Percentiles rank a stretch among this genome's conserved stretches.
Conservation (phyloP, 2,797 vertebrate genomes). For the Esox lucius region DNA sequence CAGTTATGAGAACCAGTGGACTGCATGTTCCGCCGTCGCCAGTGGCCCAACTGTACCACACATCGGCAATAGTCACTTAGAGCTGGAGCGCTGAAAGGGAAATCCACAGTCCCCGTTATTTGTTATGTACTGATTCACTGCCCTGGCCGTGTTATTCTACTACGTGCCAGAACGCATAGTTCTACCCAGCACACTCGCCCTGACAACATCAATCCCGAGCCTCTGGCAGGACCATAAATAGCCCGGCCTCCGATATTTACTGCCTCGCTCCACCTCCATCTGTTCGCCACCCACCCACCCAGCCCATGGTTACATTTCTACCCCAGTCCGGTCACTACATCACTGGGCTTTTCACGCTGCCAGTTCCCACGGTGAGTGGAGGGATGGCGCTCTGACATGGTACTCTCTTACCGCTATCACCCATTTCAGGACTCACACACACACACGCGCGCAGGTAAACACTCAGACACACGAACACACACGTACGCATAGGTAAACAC, state of each 20-base stretch:
- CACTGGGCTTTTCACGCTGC: constrained; percentile 24
- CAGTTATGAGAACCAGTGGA: not conserved
- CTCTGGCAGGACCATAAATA: constrained; percentile 51
- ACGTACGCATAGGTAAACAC: not conserved
- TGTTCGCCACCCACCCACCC: constrained; percentile 25
- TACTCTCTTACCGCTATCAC: constrained; percentile 19
- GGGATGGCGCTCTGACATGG: not conserved
- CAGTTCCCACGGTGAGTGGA: constrained; percentile 8
- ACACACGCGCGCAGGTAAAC: not conserved
- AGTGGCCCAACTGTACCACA: not conserved
- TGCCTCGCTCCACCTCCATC: constrained; percentile 21
- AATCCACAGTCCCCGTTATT: not conserved
- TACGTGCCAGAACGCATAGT: not conserved
- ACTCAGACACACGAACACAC: not conserved
- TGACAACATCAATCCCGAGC: constrained; percentile 40
- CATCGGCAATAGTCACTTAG: not conserved
- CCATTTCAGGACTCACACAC: constrained; percentile 25
- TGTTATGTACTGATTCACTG: not conserved
- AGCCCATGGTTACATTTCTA: constrained; percentile 34
- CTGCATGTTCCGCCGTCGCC: not conserved
- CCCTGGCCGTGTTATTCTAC: not conserved
- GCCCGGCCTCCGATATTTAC: constrained; percentile 40
- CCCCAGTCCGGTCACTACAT: constrained; percentile 36
- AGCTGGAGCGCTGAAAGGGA: not conserved
- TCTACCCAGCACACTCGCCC: constrained; percentile 29